Conservation (phyloP, 2,888 invertebrate genomes). For the Ryuthela nishihirai region DNA sequence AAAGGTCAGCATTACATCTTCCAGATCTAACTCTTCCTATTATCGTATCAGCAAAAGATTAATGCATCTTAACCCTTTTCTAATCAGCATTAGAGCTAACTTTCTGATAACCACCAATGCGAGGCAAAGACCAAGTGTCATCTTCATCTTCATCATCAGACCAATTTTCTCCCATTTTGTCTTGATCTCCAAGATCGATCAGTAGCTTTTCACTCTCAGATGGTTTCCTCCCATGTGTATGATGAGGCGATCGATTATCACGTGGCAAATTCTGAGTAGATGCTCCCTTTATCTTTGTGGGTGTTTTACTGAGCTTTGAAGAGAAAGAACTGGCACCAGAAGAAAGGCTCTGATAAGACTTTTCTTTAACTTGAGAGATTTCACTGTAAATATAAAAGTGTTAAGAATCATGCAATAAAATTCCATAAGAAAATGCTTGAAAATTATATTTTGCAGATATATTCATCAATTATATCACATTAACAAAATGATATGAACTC, state of each 20-base stretch:
- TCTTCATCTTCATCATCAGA: constrained; percentile 12
- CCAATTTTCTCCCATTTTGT: constrained; percentile 1
- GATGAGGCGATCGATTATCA: no score
- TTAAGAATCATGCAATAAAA: no score
- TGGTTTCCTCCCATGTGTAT: background rate
- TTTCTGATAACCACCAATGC: constrained; percentile 18
- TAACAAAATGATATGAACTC: no score
- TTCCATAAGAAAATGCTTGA: no score
- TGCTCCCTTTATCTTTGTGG: no score
- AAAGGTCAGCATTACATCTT: no score
- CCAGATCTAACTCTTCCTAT: no score
- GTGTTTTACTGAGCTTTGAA: constrained; percentile 8
- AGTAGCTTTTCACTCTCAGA: constrained; percentile 12
- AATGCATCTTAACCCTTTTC: no score
- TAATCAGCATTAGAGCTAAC: constrained; percentile 23
- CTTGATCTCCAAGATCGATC: background rate
- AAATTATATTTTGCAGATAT: no score
- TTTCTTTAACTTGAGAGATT: constrained; percentile 1
- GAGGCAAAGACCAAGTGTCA: constrained; percentile 10
- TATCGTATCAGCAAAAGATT: no score
- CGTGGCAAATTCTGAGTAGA: no score
- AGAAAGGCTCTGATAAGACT: background rate
- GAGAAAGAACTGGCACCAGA: constrained; percentile 18
- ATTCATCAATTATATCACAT: no score
- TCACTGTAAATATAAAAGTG: constrained; percentile 3